These are phyloP conservation scores for Oreortyx pictus DNA, from an alignment of 2,797 vertebrate genomes.

Conservation along the genomic window DNA sequence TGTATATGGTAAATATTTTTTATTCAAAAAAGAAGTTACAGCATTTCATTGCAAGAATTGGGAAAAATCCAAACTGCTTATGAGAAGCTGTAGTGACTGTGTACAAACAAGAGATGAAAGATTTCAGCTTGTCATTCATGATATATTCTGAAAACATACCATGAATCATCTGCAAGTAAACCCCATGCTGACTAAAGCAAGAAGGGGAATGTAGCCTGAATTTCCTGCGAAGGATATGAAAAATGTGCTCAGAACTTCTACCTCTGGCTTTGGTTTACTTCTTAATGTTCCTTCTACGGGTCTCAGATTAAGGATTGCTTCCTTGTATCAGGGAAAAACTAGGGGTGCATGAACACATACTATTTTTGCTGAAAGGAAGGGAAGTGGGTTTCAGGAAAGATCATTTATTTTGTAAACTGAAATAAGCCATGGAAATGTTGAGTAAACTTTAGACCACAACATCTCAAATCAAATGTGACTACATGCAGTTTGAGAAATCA, in stretches of 20 bases:
- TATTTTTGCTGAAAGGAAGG: not conserved
- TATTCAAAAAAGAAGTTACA: not conserved
- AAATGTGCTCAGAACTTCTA: not conserved
- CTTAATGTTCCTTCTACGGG: not conserved
- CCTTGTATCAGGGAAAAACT: not conserved
- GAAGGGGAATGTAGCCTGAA: not conserved
- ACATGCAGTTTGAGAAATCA: not conserved
- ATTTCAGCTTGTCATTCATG: conserved; percentile 1
- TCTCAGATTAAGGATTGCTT: not conserved
- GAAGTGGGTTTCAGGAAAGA: not conserved
- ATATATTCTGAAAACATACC: not conserved
- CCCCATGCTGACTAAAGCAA: not conserved
- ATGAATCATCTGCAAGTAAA: conserved; percentile 1
- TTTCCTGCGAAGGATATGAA: not conserved
- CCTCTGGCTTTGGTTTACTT: not conserved
- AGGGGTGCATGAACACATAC: not conserved
- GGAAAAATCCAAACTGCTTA: conserved; percentile 39
- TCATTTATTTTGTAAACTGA: not conserved
- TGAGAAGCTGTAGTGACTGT: conserved; percentile 21
- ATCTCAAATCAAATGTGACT: not conserved
- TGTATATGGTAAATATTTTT: not conserved
- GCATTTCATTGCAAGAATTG: not conserved
- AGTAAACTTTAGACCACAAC: not conserved
- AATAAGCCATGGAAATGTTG: not conserved
- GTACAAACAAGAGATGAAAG: conserved; percentile 14